phyloP scores from a whole-genome alignment of 2,888 invertebrate species.

The Lamproptera curius region DNA sequence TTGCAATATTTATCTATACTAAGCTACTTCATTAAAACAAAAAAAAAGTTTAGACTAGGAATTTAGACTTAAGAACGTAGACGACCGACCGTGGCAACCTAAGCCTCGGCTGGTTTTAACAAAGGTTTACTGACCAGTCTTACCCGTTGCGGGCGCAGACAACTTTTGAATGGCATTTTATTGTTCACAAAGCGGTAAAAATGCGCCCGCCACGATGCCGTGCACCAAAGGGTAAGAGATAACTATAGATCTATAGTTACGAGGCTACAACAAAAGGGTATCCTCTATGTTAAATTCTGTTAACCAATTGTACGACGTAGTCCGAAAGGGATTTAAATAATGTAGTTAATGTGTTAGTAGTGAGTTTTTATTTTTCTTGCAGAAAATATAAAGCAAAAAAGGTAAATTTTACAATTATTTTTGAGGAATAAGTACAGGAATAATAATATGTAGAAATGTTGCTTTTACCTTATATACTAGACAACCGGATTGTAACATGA shows the following conservation, averaged over 20 bases:
- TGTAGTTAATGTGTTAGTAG: too few relatives aligned
- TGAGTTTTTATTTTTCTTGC: too few relatives aligned
- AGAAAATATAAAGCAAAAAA: too few relatives aligned
- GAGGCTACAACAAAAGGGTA: constrained; percentile 7
- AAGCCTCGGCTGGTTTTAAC: not conserved
- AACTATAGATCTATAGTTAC: not conserved
- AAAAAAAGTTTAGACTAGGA: not conserved
- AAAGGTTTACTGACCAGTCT: constrained; percentile 16
- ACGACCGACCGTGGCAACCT: not conserved
- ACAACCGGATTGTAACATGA: too few relatives aligned
- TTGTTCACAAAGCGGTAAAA: constrained; percentile 11
- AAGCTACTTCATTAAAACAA: not conserved
- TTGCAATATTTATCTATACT: not conserved
- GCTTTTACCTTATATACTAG: too few relatives aligned
- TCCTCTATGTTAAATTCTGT: too few relatives aligned
- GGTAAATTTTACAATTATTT: too few relatives aligned
- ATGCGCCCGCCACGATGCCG: constrained; percentile 10
- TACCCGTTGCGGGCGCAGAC: constrained; percentile 9
- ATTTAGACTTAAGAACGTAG: not conserved
- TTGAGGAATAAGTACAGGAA: too few relatives aligned
- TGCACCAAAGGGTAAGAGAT: not conserved
- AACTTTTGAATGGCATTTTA: constrained; percentile 14
- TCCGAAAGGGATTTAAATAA: too few relatives aligned
- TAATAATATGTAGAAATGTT: too few relatives aligned
- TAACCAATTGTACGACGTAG: too few relatives aligned